Evolutionary conservation across 2,113 vertebrate genomes (phyloP), one percentile per base, ranked within the genome.

Genomic region (Caloenas nicobarica): DNA sequence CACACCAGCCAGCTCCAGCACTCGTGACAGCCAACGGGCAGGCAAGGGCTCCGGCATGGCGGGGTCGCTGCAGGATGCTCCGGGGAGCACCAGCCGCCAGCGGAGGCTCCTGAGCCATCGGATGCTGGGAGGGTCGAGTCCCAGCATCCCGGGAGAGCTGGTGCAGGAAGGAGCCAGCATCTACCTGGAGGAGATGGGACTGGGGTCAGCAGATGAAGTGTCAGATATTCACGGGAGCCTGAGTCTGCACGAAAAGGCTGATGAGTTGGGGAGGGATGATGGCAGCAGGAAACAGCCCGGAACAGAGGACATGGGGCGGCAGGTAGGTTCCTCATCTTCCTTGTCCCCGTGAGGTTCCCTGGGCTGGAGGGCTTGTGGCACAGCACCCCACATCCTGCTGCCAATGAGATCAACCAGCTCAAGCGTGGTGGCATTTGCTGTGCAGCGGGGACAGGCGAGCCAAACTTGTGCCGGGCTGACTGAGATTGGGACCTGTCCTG

Each of bases 121-220:
- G 16, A 21, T 36, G 9, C 70, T 96, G 70, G 95, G 84, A 85
- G 91, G 69, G 31, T 94, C 94, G 2, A 94, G 90, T 42, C 89
- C 86, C 88, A 95, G 70, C 80, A 96, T 95, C 68, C 91, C 94
- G 0, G 94, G 92, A 76, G 73, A 86, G 81, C 87, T 96, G 90
- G 81, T 62, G 12, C n/a, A 89, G 46, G 54, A 83, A 66, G 81
- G 34, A 79, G 78, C n/a, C 78, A 91, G 84, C 72, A 69, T 91
- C 48, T 93, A 78, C 73, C 78, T 97, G 82, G 91, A 97, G 58
- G 96, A 92, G 64, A 70, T n/a, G 0, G 86, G 82, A 77, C 96
- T 95, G 89, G 94, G 82, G 53, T 94, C 94, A 2, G 95, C 95
- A 54, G 95, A 95, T 26, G 96, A 97, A 6, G 80, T 86, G 40